phyloP scores from a whole-genome alignment of 1,140 invertebrate species.

The Aleiodes sp. region DNA sequence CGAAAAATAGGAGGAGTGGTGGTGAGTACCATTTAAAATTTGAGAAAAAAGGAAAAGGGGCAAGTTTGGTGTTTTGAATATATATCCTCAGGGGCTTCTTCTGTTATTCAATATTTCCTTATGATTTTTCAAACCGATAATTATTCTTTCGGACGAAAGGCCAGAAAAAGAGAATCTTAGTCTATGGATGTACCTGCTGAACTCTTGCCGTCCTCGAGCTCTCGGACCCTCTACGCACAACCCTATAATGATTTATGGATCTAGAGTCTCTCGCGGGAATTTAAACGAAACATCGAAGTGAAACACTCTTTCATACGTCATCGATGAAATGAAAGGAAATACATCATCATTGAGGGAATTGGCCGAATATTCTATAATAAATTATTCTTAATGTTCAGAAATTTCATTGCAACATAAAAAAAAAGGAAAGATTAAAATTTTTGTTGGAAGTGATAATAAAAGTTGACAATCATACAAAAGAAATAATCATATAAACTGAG shows the following conservation, averaged over 20 bases:
- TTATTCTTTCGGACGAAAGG: background rate
- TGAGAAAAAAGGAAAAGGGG: background rate
- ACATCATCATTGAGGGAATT: conserved; percentile 16
- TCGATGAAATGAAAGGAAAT: conserved; percentile 16
- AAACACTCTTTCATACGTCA: conserved; percentile 15
- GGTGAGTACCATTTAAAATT: background rate
- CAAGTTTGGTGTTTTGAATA: background rate
- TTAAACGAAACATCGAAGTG: background rate
- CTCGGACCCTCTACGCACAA: conserved; percentile 1
- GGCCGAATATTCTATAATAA: too few relatives aligned
- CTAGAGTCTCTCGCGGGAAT: conserved; percentile 13
- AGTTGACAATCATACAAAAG: conserved; percentile 10
- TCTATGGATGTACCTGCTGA: conserved; percentile 10
- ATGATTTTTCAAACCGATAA: background rate
- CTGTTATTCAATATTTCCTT: conserved; percentile 5
- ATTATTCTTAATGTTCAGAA: too few relatives aligned
- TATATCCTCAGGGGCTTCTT: background rate
- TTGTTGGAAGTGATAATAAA: conserved; percentile 10
- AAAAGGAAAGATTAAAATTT: background rate
- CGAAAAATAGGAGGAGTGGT: background rate
- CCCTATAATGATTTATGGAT: conserved; percentile 20
- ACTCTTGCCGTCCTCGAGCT: background rate
- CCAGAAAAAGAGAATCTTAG: background rate
- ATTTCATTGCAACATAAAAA: too few relatives aligned
- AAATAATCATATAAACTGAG: background rate